Percentiles rank a stretch among this genome's conserved stretches.
phyloP scores from a whole-genome alignment of 1,140 invertebrate genomes.

The Ganaspis sp. region DNA sequence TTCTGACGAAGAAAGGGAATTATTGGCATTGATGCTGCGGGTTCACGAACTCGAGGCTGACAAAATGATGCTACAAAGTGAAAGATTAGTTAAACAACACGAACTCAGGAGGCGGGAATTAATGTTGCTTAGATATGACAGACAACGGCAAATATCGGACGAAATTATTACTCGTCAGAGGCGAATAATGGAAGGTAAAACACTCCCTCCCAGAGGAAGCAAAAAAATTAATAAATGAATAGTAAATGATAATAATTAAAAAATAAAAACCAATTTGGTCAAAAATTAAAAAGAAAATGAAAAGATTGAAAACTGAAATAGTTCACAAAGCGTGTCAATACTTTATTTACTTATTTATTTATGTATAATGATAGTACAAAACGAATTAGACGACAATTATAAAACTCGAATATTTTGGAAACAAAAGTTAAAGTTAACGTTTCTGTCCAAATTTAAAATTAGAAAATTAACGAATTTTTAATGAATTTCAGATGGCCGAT shows the following conservation, averaged over 20 bases:
- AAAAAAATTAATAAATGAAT: constrained; percentile 26
- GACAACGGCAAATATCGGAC: constrained; percentile 90
- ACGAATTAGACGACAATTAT: no score
- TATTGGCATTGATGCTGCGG: constrained; percentile 88
- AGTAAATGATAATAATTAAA: neutral
- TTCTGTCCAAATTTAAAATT: no score
- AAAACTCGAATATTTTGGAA: no score
- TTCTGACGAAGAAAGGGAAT: constrained; percentile 91
- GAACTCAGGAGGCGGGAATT: constrained; percentile 90
- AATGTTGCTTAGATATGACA: constrained; percentile 87
- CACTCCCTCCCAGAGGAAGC: no score
- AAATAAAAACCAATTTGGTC: no score
- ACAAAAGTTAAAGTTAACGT: no score
- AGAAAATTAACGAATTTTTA: constrained; percentile 16
- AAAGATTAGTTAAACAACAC: constrained; percentile 88
- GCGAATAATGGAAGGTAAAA: constrained; percentile 88
- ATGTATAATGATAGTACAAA: no score
- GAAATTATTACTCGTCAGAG: constrained; percentile 93
- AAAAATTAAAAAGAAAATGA: no score
- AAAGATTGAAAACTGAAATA: no score
- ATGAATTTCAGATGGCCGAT: constrained; percentile 78
- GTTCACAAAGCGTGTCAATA: no score
- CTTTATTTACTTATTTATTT: no score
- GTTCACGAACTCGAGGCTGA: constrained; percentile 95
- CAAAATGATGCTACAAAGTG: constrained; percentile 92